These are phyloP conservation scores for Pecten maximus DNA, from an alignment of 2,888 invertebrate genomes.

Conservation along the genomic window DNA sequence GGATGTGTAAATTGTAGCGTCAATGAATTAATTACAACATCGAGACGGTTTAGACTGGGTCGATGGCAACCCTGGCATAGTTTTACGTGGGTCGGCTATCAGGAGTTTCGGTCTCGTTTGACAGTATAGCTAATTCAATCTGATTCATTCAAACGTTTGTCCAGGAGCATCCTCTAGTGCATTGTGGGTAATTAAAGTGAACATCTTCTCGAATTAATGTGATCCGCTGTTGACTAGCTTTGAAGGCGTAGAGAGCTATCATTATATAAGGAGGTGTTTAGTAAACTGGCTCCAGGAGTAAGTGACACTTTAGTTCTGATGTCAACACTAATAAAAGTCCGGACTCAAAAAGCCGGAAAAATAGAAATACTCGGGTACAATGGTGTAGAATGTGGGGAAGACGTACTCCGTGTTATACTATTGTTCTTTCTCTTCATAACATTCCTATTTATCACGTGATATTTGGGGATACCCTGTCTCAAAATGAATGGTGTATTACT, in stretches of 20 bases:
- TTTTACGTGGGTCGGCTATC: neutral
- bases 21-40: conserved; percentile 30
- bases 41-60: conserved; percentile 6
- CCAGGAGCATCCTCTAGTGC: neutral
- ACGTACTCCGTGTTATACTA: neutral
- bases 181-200: conserved; percentile 29
- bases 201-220: conserved; percentile 12
- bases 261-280: conserved; percentile 8
- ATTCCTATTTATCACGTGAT: too few relatives aligned
- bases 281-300: neutral
- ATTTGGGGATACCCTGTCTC: too few relatives aligned
- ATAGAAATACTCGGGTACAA: neutral
- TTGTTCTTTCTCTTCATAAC: neutral
- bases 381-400: neutral
- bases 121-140: neutral
- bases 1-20: conserved; percentile 14
- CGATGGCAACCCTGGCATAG: neutral
- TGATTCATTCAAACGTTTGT: conserved; percentile 33
- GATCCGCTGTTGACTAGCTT: neutral
- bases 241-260: conserved; percentile 14
- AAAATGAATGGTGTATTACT: too few relatives aligned
- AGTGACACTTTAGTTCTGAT: neutral
- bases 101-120: neutral
- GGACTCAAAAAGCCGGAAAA: neutral
- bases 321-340: neutral